Percentiles rank a stretch among this genome's conserved stretches.
These are phyloP conservation scores for Lottia gigantea DNA, from an alignment of 2,888 invertebrate species.

Conservation along the genomic window DNA sequence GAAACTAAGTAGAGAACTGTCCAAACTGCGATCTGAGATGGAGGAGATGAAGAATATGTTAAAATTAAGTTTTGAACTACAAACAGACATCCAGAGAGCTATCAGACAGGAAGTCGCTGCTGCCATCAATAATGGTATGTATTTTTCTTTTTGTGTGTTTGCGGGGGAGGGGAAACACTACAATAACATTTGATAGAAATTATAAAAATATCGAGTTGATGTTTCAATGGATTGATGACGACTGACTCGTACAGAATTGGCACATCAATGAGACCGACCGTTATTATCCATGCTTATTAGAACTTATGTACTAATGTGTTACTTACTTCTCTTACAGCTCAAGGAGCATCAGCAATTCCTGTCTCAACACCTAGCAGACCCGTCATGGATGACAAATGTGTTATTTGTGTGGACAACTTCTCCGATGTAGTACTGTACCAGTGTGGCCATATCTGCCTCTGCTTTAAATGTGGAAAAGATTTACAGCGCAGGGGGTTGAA, in stretches of 20 bases:
- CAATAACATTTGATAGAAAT: too few relatives aligned
- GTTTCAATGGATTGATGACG: too few relatives aligned
- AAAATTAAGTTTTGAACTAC: slow-evolving; percentile 63
- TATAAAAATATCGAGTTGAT: too few relatives aligned
- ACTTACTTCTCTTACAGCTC: slow-evolving; percentile 18
- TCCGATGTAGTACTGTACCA: slow-evolving; percentile 66
- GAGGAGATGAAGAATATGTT: slow-evolving; percentile 65
- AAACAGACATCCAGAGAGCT: slow-evolving; percentile 65
- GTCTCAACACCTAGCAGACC: slow-evolving; percentile 34
- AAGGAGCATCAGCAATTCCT: slow-evolving; percentile 24
- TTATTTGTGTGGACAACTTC: slow-evolving; percentile 63
- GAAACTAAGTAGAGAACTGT: slow-evolving; percentile 57
- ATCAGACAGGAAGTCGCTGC: slow-evolving; percentile 68
- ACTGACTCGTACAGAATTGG: too few relatives aligned
- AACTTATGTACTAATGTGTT: neutral
- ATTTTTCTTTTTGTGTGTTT: too few relatives aligned
- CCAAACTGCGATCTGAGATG: slow-evolving; percentile 59
- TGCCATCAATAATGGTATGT: slow-evolving; percentile 44
- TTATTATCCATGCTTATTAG: too few relatives aligned
- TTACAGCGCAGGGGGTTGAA: slow-evolving; percentile 50
- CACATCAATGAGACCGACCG: too few relatives aligned
- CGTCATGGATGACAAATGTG: slow-evolving; percentile 60
- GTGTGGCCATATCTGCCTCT: slow-evolving; percentile 68
- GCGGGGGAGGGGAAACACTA: too few relatives aligned
- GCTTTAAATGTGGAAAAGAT: slow-evolving; percentile 62